Evolutionary conservation across 2,888 invertebrate genomes (phyloP).

Genomic region (Eucriotettix oculatus): DNA sequence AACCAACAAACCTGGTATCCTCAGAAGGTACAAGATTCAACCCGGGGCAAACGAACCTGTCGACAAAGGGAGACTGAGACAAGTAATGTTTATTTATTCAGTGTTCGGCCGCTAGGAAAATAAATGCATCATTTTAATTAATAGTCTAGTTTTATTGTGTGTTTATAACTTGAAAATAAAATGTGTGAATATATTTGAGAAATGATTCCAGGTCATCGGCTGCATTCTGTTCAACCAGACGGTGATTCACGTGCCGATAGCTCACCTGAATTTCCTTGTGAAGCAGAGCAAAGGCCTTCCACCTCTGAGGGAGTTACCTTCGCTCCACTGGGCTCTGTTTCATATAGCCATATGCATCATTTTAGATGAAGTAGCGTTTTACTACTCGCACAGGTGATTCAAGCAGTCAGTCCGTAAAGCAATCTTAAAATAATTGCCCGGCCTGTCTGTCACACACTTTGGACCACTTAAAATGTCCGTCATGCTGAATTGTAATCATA

Average conservation of each 20-base stretch:
- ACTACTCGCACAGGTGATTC: conserved; percentile 32
- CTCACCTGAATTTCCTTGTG: conserved; percentile 17
- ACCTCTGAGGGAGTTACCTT: conserved; percentile 23
- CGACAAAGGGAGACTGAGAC: conserved; percentile 12
- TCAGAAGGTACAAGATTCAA: conserved; percentile 33
- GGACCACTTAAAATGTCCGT: too few species aligned
- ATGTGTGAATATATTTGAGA: too few species aligned
- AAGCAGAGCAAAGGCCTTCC: conserved; percentile 23
- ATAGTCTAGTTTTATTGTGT: too few species aligned
- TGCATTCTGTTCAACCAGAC: conserved; percentile 27
- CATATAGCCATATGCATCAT: conserved; percentile 26
- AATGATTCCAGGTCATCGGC: conserved; percentile 20
- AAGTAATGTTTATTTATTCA: conserved; percentile 7
- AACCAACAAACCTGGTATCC: conserved; percentile 24
- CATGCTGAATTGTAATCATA: too few species aligned
- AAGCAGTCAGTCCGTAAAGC: too few species aligned
- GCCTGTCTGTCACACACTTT: too few species aligned
- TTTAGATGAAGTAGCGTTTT: conserved; percentile 33
- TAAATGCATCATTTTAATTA: too few species aligned
- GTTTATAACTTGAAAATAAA: too few species aligned
- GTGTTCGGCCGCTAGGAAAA: background rate
- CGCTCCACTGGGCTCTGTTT: conserved; percentile 26
- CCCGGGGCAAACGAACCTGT: conserved; percentile 26
- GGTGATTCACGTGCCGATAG: conserved; percentile 23
- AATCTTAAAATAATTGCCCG: too few species aligned